A percentile compares a stretch with the other conserved stretches of the same genome.
These are phyloP conservation scores for Nomada fabriciana DNA, from an alignment of 2,888 invertebrate genomes.

Conservation along the genomic window DNA sequence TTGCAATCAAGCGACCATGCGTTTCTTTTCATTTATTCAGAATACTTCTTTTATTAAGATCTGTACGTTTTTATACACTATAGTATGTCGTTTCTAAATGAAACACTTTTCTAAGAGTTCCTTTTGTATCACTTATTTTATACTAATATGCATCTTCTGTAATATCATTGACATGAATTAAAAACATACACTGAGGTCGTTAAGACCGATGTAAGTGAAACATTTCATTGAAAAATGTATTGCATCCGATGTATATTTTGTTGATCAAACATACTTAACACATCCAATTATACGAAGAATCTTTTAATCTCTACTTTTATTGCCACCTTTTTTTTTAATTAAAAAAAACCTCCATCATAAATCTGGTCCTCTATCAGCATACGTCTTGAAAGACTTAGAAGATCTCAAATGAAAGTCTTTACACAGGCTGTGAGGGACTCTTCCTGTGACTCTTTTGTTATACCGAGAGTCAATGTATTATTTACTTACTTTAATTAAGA, in stretches of 20 bases:
- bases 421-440: constrained; percentile 77
- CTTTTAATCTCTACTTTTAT: constrained; percentile 43
- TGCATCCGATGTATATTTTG: constrained; percentile 47
- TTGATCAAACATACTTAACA: constrained; percentile 51
- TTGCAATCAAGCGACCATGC: constrained; percentile 31
- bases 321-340: constrained; percentile 23
- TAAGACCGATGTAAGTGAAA: constrained; percentile 40
- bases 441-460: constrained; percentile 66
- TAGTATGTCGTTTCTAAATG: constrained; percentile 55
- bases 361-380: constrained; percentile 67
- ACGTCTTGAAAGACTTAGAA: constrained; percentile 68
- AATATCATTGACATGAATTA: constrained; percentile 54
- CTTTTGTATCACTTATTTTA: constrained; percentile 70
- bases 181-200: constrained; percentile 42
- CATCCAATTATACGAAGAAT: constrained; percentile 24
- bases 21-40: constrained; percentile 54
- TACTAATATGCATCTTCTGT: constrained; percentile 57
- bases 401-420: constrained; percentile 78
- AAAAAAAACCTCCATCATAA: constrained; percentile 31
- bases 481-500: constrained; percentile 74
- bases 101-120: constrained; percentile 68
- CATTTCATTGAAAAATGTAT: constrained; percentile 43
- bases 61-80: constrained; percentile 58
- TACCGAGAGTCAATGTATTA: constrained; percentile 68
- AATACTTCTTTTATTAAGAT: constrained; percentile 51